These are phyloP conservation scores for Uropetala carovei DNA, from an alignment of 2,888 invertebrate genomes.

Conservation along the genomic window DNA sequence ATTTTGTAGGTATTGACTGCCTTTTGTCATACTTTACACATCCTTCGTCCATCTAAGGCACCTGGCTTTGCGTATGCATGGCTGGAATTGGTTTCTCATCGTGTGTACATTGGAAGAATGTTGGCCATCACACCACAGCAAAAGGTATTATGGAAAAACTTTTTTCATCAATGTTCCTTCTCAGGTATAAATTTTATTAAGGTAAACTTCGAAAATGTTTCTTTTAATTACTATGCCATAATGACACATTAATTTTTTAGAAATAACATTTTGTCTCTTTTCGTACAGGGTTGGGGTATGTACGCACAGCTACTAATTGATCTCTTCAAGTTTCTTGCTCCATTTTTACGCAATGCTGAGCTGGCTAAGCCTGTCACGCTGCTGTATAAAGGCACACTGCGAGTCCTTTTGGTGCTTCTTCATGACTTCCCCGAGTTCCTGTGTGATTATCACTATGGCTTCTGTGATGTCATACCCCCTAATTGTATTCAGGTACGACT, in stretches of 20 bases:
- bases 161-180: neutral
- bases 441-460: constrained; percentile 99
- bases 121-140: constrained; percentile 94
- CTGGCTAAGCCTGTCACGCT: constrained; percentile 94
- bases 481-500: constrained; percentile 91
- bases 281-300: constrained; percentile 91
- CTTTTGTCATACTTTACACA: constrained; percentile 96
- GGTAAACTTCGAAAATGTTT: neutral
- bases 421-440: constrained; percentile 99
- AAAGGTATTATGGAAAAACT: constrained; percentile 77
- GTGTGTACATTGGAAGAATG: constrained; percentile 96
- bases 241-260: neutral
- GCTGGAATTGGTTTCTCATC: constrained; percentile 97
- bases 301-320: constrained; percentile 97
- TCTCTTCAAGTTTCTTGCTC: constrained; percentile 96
- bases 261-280: constrained; percentile 41
- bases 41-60: constrained; percentile 93
- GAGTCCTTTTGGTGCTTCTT: constrained; percentile 94
- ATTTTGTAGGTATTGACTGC: constrained; percentile 87
- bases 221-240: neutral
- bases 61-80: constrained; percentile 99
- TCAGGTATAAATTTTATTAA: neutral
- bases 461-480: constrained; percentile 99
- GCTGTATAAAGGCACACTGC: constrained; percentile 96
- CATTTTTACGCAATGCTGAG: constrained; percentile 97